Evolutionary conservation across 2,113 vertebrate genomes (phyloP), one percentile per base, ranked within the genome.

Genomic region (Hydrolagus affinis): DNA sequence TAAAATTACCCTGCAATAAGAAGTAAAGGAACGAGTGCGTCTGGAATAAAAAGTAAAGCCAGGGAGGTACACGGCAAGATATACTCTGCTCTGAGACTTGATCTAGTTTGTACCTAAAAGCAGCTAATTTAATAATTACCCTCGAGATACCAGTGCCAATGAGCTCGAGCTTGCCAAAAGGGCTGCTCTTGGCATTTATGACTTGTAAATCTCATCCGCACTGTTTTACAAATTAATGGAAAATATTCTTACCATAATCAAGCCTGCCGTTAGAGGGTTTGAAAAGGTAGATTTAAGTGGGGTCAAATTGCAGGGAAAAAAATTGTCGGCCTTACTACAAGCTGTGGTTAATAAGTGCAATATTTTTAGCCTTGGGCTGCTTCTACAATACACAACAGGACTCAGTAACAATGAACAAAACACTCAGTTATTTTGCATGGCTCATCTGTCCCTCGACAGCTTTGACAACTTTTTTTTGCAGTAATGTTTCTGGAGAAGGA

Each of bases 291-390:
- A 80, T 8, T 23, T 64, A 30, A 23, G 25, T 73, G 1, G 59
- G 64, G 57, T 44, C 73, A 56, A 75, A 75, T 56, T 75, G 73
- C 21, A 56, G 73, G 44, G n/a, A n/a, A 75, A 75, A 75, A 10
- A 9, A 75, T 56, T 44, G 56, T 75, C 32, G 44, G 32, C 73
- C 1, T 75, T 19, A 44, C 44, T 44, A 57, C 17, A 75, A 57
- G 32, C 73, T 75, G 32, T 75, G 7, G 17, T 10, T 11, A 75
- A 75, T 56, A 56, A 21, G 17, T 32, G 12, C 11, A 56, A 0
- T n/a, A 10, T 21, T 56, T 56, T 75, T 75, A 3, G 32, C 32
- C 73, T 75, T 56, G 0, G 32, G 73, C 17, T 1, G 21, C 32
- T 4, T 21, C 17, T 56, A 57, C 32, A 19, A 56, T 75, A 56